Conservation (phyloP, 2,797 vertebrate species). For the Rhinogobio ventralis region DNA sequence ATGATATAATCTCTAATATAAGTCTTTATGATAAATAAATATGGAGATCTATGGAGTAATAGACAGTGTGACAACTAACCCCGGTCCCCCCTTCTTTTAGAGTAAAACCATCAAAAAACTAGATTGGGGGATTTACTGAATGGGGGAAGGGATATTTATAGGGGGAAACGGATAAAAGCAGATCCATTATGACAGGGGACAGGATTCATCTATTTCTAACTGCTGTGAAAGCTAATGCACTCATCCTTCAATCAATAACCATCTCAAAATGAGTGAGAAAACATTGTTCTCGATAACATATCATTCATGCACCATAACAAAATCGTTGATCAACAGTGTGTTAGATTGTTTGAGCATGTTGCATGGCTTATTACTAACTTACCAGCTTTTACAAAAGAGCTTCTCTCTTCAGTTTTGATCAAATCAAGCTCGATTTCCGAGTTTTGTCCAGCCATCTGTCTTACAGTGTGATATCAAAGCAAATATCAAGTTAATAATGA, state of each 20-base stretch:
- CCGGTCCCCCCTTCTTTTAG: not conserved
- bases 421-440: conserved; percentile 77
- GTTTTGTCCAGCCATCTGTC: conserved; percentile 77
- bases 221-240: conserved; percentile 14
- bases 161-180: not conserved
- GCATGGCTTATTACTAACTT: conserved; percentile 54
- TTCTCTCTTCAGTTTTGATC: conserved; percentile 80
- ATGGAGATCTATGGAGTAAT: not conserved
- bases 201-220: conserved; percentile 28
- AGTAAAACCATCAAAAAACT: not conserved
- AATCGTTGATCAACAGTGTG: not conserved
- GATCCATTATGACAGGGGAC: conserved; percentile 20
- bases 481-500: conserved; percentile 19
- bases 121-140: not conserved
- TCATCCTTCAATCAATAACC: conserved; percentile 25
- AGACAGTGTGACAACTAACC: conserved; percentile 7
- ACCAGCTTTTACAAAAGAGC: conserved; percentile 77
- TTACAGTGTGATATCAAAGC: conserved; percentile 23
- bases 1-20: conserved; percentile 1
- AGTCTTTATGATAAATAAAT: conserved; percentile 29
- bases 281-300: conserved; percentile 16
- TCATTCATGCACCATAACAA: conserved; percentile 12
- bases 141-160: not conserved
- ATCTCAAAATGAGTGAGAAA: conserved; percentile 15
- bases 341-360: not conserved